These are phyloP conservation scores for Recurvirostra avosetta DNA, from an alignment of 2,113 vertebrate species.

Conservation along the genomic window DNA sequence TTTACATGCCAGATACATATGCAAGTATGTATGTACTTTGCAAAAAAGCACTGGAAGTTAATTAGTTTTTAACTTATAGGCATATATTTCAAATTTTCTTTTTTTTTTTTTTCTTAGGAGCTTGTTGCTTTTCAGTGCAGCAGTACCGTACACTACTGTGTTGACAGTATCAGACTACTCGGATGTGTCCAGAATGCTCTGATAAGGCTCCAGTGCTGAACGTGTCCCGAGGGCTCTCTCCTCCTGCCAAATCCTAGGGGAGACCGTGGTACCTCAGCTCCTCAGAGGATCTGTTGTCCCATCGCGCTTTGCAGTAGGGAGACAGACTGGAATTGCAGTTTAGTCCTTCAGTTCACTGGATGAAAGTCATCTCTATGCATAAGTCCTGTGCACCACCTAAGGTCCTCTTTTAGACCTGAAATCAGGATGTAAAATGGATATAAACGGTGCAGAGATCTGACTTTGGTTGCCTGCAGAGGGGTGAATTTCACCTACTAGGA, in stretches of 20 bases:
- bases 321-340: neutral
- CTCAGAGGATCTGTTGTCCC: neutral
- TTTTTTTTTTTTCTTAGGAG: neutral
- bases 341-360: neutral
- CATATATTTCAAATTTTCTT: neutral
- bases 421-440: neutral
- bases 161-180: neutral
- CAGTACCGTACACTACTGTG: neutral
- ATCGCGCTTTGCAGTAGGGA: neutral
- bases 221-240: fast-evolving
- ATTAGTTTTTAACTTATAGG: neutral
- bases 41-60: constrained; percentile 35
- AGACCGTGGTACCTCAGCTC: neutral
- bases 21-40: constrained; percentile 7
- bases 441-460: constrained; percentile 1
- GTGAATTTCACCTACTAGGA: constrained; percentile 64
- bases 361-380: neutral
- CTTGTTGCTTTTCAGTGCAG: constrained; percentile 9
- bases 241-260: neutral
- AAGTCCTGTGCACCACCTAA: neutral
- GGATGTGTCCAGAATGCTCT: neutral
- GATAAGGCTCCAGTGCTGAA: neutral
- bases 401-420: constrained; percentile 10
- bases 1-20: neutral
- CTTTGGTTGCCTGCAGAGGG: constrained; percentile 30